phyloP scores from a whole-genome alignment of 1,140 invertebrate species.

The Pachyrhynchus sulphureomaculatus region DNA sequence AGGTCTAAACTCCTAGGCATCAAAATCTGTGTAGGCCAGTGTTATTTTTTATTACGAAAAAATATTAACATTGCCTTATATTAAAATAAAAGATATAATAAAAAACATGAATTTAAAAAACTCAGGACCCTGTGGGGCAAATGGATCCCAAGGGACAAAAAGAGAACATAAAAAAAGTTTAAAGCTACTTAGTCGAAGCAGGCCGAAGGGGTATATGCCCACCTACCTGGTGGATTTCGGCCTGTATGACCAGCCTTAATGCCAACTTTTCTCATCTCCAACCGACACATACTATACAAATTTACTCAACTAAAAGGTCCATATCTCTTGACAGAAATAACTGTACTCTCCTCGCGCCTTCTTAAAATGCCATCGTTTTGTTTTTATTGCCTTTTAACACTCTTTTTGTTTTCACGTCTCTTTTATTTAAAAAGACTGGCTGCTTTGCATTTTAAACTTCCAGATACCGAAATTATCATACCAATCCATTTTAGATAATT shows the following conservation, averaged over 20 bases:
- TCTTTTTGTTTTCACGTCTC: slow-evolving; percentile 23
- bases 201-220: too few relatives aligned
- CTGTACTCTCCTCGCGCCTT: slow-evolving; percentile 27
- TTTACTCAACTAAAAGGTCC: slow-evolving; percentile 27
- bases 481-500: slow-evolving; percentile 24
- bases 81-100: too few relatives aligned
- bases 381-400: slow-evolving; percentile 30
- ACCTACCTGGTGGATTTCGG: too few relatives aligned
- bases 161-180: too few relatives aligned
- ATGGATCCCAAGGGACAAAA: too few relatives aligned
- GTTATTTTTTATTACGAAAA: too few relatives aligned
- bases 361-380: slow-evolving; percentile 30
- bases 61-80: too few relatives aligned
- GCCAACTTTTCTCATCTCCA: slow-evolving; percentile 3
- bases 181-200: too few relatives aligned
- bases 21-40: too few relatives aligned
- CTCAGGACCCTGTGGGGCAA: too few relatives aligned
- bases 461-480: slow-evolving; percentile 26
- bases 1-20: too few relatives aligned
- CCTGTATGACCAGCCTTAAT: slow-evolving; percentile 11
- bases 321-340: slow-evolving; percentile 30
- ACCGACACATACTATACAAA: not conserved
- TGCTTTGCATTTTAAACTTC: slow-evolving; percentile 27
- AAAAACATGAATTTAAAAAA: too few relatives aligned
- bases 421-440: slow-evolving; percentile 11